phyloP scores from a whole-genome alignment of 2,888 invertebrate genomes.

The Ormyrus pomaceus region DNA sequence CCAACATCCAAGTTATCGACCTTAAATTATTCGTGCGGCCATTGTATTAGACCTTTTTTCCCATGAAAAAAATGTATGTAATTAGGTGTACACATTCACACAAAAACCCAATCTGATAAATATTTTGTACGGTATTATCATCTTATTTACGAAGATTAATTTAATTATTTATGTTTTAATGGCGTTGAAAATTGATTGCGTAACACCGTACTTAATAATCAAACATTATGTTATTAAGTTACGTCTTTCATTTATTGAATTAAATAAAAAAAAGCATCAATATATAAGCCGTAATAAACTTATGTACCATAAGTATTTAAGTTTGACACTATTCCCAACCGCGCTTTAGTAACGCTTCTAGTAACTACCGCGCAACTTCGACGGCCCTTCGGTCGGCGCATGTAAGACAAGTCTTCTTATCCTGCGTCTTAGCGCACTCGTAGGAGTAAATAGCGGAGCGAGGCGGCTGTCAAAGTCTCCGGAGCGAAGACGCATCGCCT shows the following conservation, averaged over 20 bases:
- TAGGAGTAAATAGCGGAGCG: slow-evolving; percentile 59
- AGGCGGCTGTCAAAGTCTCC: slow-evolving; percentile 70
- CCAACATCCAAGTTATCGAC: slow-evolving; percentile 4
- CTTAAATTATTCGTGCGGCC: slow-evolving; percentile 17
- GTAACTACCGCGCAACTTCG: slow-evolving; percentile 40
- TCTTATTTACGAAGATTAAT: no score
- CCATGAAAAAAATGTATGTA: not conserved
- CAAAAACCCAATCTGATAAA: not conserved
- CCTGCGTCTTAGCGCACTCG: not conserved
- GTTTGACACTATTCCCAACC: no score
- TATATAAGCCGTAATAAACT: no score
- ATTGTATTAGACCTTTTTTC: slow-evolving; percentile 15
- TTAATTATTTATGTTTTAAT: no score
- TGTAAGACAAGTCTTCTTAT: not conserved
- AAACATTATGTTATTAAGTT: no score
- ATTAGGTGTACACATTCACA: not conserved
- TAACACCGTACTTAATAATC: no score
- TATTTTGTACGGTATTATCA: not conserved
- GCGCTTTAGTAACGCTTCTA: slow-evolving; percentile 19
- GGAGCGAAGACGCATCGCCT: slow-evolving; percentile 68
- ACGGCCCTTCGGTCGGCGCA: slow-evolving; percentile 2
- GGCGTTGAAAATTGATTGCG: no score
- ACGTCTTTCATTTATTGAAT: no score
- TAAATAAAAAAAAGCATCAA: no score
- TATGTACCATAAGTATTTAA: no score